Conservation (phyloP, 2,113 vertebrate genomes). For the Gnathonemus echidnorhynchus region DNA sequence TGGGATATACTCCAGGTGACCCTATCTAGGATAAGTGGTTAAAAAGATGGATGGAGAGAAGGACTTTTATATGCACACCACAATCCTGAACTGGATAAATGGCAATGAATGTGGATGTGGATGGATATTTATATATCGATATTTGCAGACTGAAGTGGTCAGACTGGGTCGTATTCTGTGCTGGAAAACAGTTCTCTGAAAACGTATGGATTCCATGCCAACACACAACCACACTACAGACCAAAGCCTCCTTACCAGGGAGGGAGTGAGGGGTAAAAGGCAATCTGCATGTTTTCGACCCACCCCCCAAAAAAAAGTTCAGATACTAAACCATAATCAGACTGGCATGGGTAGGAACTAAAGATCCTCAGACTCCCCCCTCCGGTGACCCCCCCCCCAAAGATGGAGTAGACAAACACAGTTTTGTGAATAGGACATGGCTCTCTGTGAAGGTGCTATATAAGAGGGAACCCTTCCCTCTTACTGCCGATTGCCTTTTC, state of each 20-base stretch:
- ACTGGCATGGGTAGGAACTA: not conserved
- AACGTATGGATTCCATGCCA: not conserved
- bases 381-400: not conserved
- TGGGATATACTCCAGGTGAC: not conserved
- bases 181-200: not conserved
- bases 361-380: not conserved
- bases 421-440: not conserved
- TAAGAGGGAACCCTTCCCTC: not conserved
- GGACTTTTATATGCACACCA: not conserved
- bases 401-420: not conserved
- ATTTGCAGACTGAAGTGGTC: not conserved
- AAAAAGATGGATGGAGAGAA: not conserved
- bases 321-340: too few species aligned
- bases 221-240: not conserved
- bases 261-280: not conserved
- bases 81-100: not conserved
- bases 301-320: too few species aligned
- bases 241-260: not conserved
- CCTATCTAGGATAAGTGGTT: not conserved
- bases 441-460: not conserved
- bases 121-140: not conserved
- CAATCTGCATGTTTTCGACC: not conserved
- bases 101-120: not conserved
- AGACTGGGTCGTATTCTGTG: not conserved
- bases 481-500: not conserved